Base-by-base conservation (phyloP, 2,113 vertebrate genomes). In the Piliocolobus tephrosceles region DNA sequence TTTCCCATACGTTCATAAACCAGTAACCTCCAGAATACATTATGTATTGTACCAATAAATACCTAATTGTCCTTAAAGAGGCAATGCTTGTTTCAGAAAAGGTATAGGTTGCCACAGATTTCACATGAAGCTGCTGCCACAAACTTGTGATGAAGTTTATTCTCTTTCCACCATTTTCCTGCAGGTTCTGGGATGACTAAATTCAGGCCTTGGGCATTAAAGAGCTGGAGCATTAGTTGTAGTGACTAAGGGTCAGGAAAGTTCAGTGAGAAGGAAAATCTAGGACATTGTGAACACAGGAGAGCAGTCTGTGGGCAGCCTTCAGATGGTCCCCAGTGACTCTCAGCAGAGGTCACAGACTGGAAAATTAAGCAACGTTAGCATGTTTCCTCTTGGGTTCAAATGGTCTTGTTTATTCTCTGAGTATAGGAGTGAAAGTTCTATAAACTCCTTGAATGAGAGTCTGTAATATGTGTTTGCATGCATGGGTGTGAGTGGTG, bases 21-120 rank as follows among this genome's bases (percentile, higher is more conserved):
- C 90, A 92, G 95, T 98, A 97, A 98, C 97, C 97, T 98, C 98
- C 80, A 45, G 96, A 98, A 98, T 98, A 98, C 98, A 98, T 98
- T 98, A 98, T 72, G 95, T 87, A 96, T 97, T 52, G 95, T 98
- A 97, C 96, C 97, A 97, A 64, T 64, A 32, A 97, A 98, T 98
- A 97, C 97, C 98, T 98, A 98, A 97, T 97, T 98, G 98, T 98
- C 98, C 97, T 98, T 98, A 98, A 98, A 98, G 97, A 98, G 97
- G 96, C 85, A 96, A 96, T 98, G 94, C 97, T 98, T 97, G 95
- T 93, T 97, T 97, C 96, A 22, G 95, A 83, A 97, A 98, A 97
- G 95, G 78, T 95, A 66, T 55, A 80, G 84, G 92, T 97, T 92
- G 94, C 94, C 96, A 78, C 0, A 0, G 92, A 68, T 97, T 97